Conservation (phyloP, 2,888 invertebrate species). For the Diarsia dahlii region DNA sequence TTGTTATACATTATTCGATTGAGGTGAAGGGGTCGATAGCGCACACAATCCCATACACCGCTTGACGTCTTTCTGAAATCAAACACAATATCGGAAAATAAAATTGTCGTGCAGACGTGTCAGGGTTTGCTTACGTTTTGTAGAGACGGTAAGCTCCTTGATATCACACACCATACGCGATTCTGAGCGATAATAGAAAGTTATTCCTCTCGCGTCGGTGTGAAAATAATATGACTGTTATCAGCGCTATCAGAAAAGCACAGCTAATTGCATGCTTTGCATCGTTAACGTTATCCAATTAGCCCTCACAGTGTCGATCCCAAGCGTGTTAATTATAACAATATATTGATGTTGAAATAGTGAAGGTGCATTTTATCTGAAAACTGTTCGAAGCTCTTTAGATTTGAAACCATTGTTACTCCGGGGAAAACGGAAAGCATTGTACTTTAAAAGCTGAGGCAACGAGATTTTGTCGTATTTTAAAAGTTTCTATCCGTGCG, state of each 20-base stretch:
- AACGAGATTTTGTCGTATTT: conserved; percentile 9
- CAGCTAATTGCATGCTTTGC: not conserved
- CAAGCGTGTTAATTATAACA: not conserved
- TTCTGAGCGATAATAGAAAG: conserved; percentile 7
- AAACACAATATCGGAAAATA: conserved; percentile 12
- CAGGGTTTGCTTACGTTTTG: conserved; percentile 8
- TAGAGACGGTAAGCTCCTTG: not conserved
- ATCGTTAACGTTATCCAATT: not conserved
- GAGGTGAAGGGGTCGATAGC: not conserved
- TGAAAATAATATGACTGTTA: not conserved
- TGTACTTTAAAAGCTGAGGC: conserved; percentile 7
- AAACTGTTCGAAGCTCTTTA: conserved; percentile 5
- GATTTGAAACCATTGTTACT: conserved; percentile 8
- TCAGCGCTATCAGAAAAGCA: not conserved
- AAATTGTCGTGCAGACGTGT: not conserved
- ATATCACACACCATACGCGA: not conserved
- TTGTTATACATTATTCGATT: not conserved
- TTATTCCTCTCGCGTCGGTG: conserved; percentile 16
- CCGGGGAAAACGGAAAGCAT: not conserved
- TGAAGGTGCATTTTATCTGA: not conserved
- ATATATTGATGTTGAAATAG: conserved; percentile 3
- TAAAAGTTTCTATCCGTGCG: not conserved
- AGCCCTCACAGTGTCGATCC: not conserved
- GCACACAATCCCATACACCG: conserved; percentile 19
- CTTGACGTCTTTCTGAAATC: not conserved